phyloP scores from a whole-genome alignment of 2,888 invertebrate species.

The Melinopterus prodromus region DNA sequence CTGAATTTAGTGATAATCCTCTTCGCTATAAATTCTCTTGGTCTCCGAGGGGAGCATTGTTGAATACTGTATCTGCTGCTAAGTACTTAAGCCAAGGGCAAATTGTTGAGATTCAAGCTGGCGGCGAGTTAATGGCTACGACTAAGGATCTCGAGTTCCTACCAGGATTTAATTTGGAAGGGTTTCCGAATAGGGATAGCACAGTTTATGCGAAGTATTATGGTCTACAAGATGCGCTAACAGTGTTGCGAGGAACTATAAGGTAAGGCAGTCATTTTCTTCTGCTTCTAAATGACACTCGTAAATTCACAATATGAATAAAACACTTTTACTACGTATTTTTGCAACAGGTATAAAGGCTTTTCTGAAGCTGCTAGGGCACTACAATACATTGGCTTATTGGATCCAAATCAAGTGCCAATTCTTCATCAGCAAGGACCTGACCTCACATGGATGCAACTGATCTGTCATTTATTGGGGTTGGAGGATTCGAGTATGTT shows the following conservation, averaged over 20 bases:
- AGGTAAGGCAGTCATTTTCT: not conserved
- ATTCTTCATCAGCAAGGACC: constrained; percentile 95
- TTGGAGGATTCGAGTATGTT: constrained; percentile 87
- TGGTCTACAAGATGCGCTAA: constrained; percentile 86
- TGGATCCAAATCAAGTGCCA: constrained; percentile 87
- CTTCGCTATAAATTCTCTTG: constrained; percentile 94
- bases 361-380: constrained; percentile 90
- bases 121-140: constrained; percentile 88
- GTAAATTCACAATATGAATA: not conserved
- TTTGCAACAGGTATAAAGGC: constrained; percentile 62
- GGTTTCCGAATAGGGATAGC: constrained; percentile 97
- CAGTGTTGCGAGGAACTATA: constrained; percentile 92
- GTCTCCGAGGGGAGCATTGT: constrained; percentile 93
- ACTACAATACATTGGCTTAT: constrained; percentile 86
- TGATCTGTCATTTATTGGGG: constrained; percentile 87
- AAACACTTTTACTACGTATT: not conserved
- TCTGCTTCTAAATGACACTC: too few relatives aligned
- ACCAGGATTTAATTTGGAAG: constrained; percentile 96
- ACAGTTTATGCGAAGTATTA: constrained; percentile 88
- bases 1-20: constrained; percentile 93
- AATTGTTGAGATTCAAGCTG: constrained; percentile 86
- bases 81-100: constrained; percentile 66
- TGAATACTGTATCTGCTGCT: constrained; percentile 90
- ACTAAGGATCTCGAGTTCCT: constrained; percentile 85
- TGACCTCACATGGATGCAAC: constrained; percentile 91